Evolutionary conservation across 2,888 invertebrate species (phyloP).

Genomic region (Bruchidius siliquastri): DNA sequence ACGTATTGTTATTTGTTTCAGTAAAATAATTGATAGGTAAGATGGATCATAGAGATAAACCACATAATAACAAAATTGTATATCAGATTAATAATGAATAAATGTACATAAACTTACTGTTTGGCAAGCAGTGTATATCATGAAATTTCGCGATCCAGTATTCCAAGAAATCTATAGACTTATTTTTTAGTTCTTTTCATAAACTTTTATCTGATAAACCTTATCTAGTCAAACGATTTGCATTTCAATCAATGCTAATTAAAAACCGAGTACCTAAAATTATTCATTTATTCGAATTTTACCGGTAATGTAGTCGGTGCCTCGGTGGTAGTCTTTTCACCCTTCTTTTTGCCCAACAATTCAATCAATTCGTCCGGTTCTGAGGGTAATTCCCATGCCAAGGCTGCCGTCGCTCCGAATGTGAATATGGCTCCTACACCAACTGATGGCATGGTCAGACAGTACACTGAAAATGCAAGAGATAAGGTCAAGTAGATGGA

Average conservation of each 20-base stretch:
- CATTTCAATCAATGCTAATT: not conserved
- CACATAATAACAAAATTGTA: too few relatives aligned
- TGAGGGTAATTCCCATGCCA: slow-evolving; percentile 69
- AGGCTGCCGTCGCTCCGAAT: slow-evolving; percentile 67
- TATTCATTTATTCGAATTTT: not conserved
- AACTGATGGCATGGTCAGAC: slow-evolving; percentile 54
- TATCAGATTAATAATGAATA: too few relatives aligned
- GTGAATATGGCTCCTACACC: slow-evolving; percentile 58
- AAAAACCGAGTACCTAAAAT: not conserved
- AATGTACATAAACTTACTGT: too few relatives aligned
- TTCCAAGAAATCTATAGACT: too few relatives aligned
- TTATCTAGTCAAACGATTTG: not conserved
- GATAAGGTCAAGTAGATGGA: not conserved
- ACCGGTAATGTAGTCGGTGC: slow-evolving; percentile 19
- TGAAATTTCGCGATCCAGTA: too few relatives aligned
- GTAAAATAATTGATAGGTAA: too few relatives aligned
- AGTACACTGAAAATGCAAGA: slow-evolving; percentile 52
- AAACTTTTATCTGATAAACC: not conserved
- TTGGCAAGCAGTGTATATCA: too few relatives aligned
- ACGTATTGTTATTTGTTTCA: too few relatives aligned
- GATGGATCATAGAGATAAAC: too few relatives aligned
- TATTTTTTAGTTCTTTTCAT: not conserved
- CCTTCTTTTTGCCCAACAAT: slow-evolving; percentile 17
- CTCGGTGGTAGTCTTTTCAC: slow-evolving; percentile 17
- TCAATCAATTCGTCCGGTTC: slow-evolving; percentile 21